Base-by-base conservation (phyloP, 2,797 vertebrate species). In the Gymnothorax reevesii region DNA sequence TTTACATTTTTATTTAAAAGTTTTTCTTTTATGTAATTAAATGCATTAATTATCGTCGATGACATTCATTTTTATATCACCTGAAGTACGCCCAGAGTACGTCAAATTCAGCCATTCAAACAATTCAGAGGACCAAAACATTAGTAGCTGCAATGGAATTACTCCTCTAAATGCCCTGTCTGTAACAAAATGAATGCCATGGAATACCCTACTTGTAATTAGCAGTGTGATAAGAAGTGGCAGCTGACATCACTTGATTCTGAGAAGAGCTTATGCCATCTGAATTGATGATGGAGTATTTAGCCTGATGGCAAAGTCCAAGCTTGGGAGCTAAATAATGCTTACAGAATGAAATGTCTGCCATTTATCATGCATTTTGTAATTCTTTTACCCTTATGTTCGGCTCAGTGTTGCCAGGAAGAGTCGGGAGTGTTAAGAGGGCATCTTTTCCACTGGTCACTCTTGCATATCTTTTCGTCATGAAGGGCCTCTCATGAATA, bases 401-500 rank as follows among this genome's bases (percentile, higher is more conserved):
- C 57, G 52, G 52, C 49, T 54, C 77, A 20, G 79, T 57, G 79
- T 22, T 9, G 52, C 20, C 10, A 9, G 73, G 64, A 69, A n/a
- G 64, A n/a, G 22, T 54, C 75, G 59, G 66, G 86, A 90, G 85
- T 90, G 73, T 90, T 85, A 13, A 89, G 71, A 57, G 80, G 85
- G 77, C 62, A 64, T 54, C 57, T 17, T 80, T 52, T 17, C 33
- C 73, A 20, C 73, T 77, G n/a, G 1, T 25, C 22, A 15, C 9
- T 17, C 71, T 17, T 77, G 33, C 22, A 49, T 49, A 33, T 42
- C 13, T 13, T 5, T 17, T 62, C 20, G 60, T 62, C 64, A n/a
- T 69, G 64, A n/a, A 69, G 12, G n/a, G n/a, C 64, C 25, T 69
- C 22, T 9, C 7, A 25, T 25, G 22, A n/a, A n/a, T 69, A 22